phyloP scores from a whole-genome alignment of 2,888 invertebrate species.

The Acrocyrtus sp. region DNA sequence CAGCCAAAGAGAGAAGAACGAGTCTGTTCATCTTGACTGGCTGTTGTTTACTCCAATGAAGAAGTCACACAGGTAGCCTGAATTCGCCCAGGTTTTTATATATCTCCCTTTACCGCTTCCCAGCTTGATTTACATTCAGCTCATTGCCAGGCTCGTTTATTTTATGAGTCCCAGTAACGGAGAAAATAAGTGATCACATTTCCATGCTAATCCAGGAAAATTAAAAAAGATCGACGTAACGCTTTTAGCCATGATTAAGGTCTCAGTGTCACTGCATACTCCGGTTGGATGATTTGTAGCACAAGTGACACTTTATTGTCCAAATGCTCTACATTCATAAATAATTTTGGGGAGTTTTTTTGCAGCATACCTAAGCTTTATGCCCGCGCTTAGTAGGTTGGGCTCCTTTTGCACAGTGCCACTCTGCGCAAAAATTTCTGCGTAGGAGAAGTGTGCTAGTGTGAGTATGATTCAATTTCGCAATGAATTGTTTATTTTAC shows the following conservation, averaged over 20 bases:
- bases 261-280: background rate
- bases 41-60: background rate
- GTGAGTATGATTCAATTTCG: too few relatives aligned
- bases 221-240: background rate
- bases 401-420: too few relatives aligned
- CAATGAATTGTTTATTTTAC: too few relatives aligned
- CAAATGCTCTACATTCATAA: constrained; percentile 7
- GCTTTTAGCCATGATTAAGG: background rate
- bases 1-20: constrained; percentile 21
- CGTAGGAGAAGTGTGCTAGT: too few relatives aligned
- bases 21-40: constrained; percentile 20
- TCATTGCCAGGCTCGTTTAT: background rate
- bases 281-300: background rate
- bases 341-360: too few relatives aligned
- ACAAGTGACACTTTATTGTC: background rate
- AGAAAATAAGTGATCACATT: background rate
- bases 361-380: too few relatives aligned
- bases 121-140: background rate
- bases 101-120: background rate
- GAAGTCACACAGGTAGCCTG: background rate
- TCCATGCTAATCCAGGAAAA: background rate
- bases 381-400: too few relatives aligned
- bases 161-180: background rate
- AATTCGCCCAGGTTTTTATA: background rate
- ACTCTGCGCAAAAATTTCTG: too few relatives aligned